Percentiles rank a stretch among this genome's conserved stretches.
Evolutionary conservation across 2,797 vertebrate species (phyloP).

Genomic region (Sebastes umbrosus): DNA sequence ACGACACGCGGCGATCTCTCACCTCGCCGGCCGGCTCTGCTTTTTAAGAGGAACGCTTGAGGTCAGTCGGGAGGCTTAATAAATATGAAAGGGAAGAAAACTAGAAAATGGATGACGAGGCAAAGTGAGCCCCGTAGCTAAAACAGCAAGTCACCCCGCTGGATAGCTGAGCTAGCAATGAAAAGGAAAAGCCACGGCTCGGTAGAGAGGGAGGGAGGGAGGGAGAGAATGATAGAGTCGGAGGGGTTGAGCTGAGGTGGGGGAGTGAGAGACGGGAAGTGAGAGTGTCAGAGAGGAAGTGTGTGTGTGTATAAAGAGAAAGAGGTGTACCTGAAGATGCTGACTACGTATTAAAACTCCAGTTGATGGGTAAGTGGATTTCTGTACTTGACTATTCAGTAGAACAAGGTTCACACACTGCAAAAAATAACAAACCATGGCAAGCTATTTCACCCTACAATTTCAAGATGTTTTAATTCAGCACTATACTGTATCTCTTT

Average conservation of each 20-base stretch:
- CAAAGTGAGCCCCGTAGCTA: conserved; percentile 58
- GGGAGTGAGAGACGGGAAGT: neutral
- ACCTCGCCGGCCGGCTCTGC: conserved; percentile 15
- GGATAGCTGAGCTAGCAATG: conserved; percentile 72
- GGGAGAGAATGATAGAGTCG: neutral
- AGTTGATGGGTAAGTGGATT: conserved; percentile 67
- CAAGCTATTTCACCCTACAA: neutral
- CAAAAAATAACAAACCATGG: conserved; percentile 30
- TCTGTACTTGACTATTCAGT: conserved; percentile 64
- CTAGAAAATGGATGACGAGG: conserved; percentile 73
- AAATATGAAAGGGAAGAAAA: conserved; percentile 67
- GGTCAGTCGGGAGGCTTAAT: conserved; percentile 61
- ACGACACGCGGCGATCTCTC: conserved; percentile 5
- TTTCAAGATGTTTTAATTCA: neutral
- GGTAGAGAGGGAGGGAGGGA: neutral
- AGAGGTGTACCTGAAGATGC: conserved; percentile 58
- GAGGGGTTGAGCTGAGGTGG: neutral
- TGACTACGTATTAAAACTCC: conserved; percentile 64
- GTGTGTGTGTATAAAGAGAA: conserved; percentile 15
- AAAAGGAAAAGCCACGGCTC: conserved; percentile 13
- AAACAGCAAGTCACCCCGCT: conserved; percentile 62
- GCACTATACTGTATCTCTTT: neutral
- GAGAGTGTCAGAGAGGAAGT: neutral
- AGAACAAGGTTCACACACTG: conserved; percentile 48
- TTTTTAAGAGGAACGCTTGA: conserved; percentile 39